Evolutionary conservation across 2,888 invertebrate species (phyloP).

Genomic region (Leucoma salicis): DNA sequence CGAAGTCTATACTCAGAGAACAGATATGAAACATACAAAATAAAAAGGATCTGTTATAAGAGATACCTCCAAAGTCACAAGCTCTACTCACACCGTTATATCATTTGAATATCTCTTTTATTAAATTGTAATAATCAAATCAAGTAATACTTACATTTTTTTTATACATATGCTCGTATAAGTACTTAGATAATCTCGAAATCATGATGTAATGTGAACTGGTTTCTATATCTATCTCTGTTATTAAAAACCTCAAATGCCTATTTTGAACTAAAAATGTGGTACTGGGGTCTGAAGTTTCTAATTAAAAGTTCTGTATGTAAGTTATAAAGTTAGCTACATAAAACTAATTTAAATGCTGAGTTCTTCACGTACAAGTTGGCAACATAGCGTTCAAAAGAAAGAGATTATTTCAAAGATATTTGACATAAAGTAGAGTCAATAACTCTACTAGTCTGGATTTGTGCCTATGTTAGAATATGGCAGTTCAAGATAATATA

Average conservation of each 20-base stretch:
- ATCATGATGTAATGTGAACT: no score
- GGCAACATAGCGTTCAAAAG: background rate
- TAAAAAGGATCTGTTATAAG: background rate
- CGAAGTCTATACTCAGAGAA: background rate
- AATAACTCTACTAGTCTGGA: no score
- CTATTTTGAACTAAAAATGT: no score
- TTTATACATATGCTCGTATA: no score
- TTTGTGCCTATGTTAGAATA: no score
- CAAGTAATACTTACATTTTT: no score
- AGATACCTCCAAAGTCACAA: background rate
- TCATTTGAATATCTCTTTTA: background rate
- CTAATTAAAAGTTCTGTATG: background rate
- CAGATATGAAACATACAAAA: background rate
- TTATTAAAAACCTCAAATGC: no score
- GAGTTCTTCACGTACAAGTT: background rate
- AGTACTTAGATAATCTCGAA: no score
- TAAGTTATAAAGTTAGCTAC: background rate
- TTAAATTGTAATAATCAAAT: no score
- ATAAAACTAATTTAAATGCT: background rate
- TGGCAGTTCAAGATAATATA: no score
- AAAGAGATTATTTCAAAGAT: background rate
- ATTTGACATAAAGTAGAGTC: background rate
- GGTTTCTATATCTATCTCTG: no score
- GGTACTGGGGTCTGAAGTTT: background rate
- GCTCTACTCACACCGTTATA: background rate